Base-by-base conservation (phyloP, 2,797 vertebrate species). In the Sorex maritimensis region DNA sequence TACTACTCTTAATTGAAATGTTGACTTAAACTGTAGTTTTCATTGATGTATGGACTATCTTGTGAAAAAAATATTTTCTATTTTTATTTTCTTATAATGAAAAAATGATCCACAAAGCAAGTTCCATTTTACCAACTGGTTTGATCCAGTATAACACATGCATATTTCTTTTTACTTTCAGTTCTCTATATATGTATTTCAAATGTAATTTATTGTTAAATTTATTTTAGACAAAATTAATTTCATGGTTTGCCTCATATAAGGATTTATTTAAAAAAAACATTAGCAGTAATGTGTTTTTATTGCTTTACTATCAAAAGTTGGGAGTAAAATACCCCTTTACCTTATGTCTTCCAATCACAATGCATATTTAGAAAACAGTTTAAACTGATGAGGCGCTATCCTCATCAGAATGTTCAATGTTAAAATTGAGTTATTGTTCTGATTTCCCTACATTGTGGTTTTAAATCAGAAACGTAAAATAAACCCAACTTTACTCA, bases 321-420 rank as follows among this genome's bases (percentile, higher is more conserved):
- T 49, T 73, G 65, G 69, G 46, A 75, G 68, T 91, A 79, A 94
- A 90, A 81, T 83, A 26, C 1, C 87, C 61, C 65, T 90, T 80
- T 94, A 67, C 92, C 46, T 94, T 85, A 26, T 1, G 2, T 46
- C 63, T 94, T 86, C 58, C 11, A 81, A 88, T 86, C 91, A 91
- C 72, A 86, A 44, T 88, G 73, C 85, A 80, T 75, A 94, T 94
- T 94, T 82, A 94, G 84, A 90, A 94, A 95, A 90, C 85, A 95
- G 87, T 96, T 96, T 84, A 91, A 78, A 81, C 67, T 94, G 93
- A 97, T 95, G 92, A 95, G 95, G 23, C 88, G 44, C 92, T 79
- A 44, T 81, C 63, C 17, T 91, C 93, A 92, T 94, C 91, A 91
- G 79, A 93, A 81, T 52, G n/a, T 81, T 86, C 90, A 58, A 92